Evolutionary conservation across 2,888 invertebrate species (phyloP), one percentile per base, ranked within the genome.

Genomic region (Caenorhabditis wallacei): DNA sequence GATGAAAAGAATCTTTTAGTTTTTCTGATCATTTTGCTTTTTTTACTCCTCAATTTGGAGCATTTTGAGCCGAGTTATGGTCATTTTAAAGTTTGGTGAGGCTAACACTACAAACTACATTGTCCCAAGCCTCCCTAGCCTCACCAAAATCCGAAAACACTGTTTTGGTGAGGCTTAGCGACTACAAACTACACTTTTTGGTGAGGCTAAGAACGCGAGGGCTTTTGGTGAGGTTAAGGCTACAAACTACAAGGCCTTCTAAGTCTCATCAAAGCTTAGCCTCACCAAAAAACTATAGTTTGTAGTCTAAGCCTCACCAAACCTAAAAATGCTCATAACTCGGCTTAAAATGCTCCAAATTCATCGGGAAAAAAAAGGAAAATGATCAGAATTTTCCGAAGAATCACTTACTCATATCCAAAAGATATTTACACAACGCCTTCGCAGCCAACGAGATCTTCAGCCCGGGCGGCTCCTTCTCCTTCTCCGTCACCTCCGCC

Each of bases 371-470:
- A n/a, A n/a, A n/a, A n/a, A n/a, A n/a, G n/a, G n/a, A n/a, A n/a
- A n/a, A n/a, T n/a, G n/a, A n/a, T n/a, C n/a, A n/a, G n/a, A n/a
- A n/a, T n/a, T n/a, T n/a, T n/a, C n/a, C 40, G 3, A 30, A 24
- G 8, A 30, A 30, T 30, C 3, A 48, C 70, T 70, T 30, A 70
- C 70, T 70, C 43, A 57, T 70, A 26, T 57, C 57, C 1, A 70
- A 13, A 0, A 70, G 10, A 35, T 70, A 57, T 22, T 59, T 43
- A 22, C 70, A 70, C 10, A 70, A 20, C 1, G 22, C 43, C 30
- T 57, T 46, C 0, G 57, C 37, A 4, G 70, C 70, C 1, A 8
- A 24, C 0, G 40, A 43, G 11, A 46, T 54, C 40, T 68, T 68
- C 40, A 54, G 22, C 2, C 20, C 51, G 16, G 30, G 48, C 13